A percentile compares a stretch with the other conserved stretches of the same genome.
phyloP scores from a whole-genome alignment of 1,140 invertebrate species.

The Ruditapes philippinarum region DNA sequence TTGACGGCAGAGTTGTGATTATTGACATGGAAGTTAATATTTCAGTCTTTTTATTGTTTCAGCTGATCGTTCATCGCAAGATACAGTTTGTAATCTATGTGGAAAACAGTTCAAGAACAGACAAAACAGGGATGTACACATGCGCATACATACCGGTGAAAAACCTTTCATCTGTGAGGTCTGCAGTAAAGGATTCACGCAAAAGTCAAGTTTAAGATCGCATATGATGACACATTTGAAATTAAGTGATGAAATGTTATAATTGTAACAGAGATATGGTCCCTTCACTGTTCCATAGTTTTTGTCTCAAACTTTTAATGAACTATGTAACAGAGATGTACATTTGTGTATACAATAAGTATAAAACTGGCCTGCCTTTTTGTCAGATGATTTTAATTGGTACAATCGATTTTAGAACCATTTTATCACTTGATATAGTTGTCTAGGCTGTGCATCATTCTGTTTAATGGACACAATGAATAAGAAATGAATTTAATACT shows the following conservation, averaged over 20 bases:
- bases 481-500: too few species aligned
- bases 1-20: not conserved
- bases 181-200: not conserved
- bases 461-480: too few species aligned
- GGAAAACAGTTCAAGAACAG: not conserved
- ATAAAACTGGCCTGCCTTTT: too few species aligned
- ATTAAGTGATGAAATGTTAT: too few species aligned
- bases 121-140: conserved; percentile 1
- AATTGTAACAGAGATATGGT: too few species aligned
- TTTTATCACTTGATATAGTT: too few species aligned
- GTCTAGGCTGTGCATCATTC: too few species aligned
- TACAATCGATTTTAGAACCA: too few species aligned
- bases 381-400: too few species aligned
- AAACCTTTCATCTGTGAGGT: not conserved
- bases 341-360: conserved; percentile 39
- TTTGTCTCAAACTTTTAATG: not conserved
- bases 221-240: conserved; percentile 14
- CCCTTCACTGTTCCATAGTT: not conserved
- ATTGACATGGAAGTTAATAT: not conserved
- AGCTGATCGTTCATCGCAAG: too few species aligned
- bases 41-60: not conserved
- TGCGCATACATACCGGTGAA: conserved; percentile 30
- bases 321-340: not conserved
- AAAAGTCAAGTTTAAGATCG: not conserved
- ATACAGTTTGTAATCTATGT: not conserved